Base-by-base conservation (phyloP, 2,113 vertebrate genomes). In the Puffinus mauretanicus region DNA sequence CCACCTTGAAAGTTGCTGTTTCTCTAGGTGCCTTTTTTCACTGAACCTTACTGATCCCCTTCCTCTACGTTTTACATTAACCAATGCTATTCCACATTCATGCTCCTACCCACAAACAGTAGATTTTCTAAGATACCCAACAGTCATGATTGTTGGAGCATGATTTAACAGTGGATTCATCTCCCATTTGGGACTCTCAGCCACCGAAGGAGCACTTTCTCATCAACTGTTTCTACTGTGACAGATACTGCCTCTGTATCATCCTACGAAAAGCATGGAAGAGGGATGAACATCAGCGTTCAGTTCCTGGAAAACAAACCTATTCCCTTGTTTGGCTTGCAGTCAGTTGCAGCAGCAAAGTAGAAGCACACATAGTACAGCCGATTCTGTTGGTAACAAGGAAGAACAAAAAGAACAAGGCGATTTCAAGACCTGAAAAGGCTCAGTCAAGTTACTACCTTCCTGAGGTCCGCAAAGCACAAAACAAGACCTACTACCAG, bases 161-260 rank as follows among this genome's bases (percentile, higher is more conserved):
- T 22, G 7, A 71, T 62, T 92, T 82, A 73, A 86, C 17, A 55
- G 29, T 7, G 10, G 51, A 62, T 51, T 87, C 44, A 14, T 13
- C 3, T 51, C 49, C 42, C 42, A 51, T 49, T 71, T 60, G 52
- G 30, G 10, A 79, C 64, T 11, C 46, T 32, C 64, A 89, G 64
- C 30, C 36, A 49, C 36, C 70, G 42, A 67, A 85, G n/a, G 44
- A 44, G 5, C 13, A n/a, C 15, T 70, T 84, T 20, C 17, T 13
- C 25, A 83, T 29, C 82, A 83, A 30, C 70, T 64, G 18, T 46
- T 92, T 83, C 73, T 73, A 16, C 51, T 16, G 32, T 22, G 32
- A 46, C 70, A 64, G 42, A 60, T 21, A 27, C 10, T 8, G 5
- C 19, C 40, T 46, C 40, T 0, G 0, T 7, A 38, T 30, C 42